These are phyloP conservation scores for Strongylocentrotus purpuratus DNA, from an alignment of 35 echinoderm and acorn worm species.

Conservation along the genomic window DNA sequence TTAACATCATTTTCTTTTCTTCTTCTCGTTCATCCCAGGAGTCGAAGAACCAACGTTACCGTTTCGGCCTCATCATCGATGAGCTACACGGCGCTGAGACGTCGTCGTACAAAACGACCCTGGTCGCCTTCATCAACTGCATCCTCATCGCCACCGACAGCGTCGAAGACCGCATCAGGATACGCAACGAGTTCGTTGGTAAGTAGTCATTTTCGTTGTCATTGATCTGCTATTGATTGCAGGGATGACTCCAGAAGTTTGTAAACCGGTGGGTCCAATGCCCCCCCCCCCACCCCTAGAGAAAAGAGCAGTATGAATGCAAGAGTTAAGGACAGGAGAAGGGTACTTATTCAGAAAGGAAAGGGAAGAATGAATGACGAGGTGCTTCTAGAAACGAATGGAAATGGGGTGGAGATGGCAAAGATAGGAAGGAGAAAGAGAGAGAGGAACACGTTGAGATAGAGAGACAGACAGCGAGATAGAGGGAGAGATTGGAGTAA, in stretches of 20 bases:
- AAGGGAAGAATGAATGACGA: not conserved
- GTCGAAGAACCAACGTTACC: constrained; percentile 68
- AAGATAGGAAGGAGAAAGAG: not conserved
- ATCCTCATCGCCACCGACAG: constrained; percentile 84
- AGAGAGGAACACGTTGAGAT: too few species aligned
- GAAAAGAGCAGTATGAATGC: too few species aligned
- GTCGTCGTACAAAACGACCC: constrained; percentile 74
- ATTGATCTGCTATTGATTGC: too few species aligned
- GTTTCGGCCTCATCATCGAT: constrained; percentile 88
- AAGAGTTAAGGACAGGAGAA: too few species aligned
- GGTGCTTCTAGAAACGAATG: not conserved
- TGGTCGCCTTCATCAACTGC: constrained; percentile 94
- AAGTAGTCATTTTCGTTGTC: constrained; percentile 22
- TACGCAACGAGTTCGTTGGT: constrained; percentile 94
- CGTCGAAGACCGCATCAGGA: constrained; percentile 71
- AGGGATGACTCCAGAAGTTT: too few species aligned
- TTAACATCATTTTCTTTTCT: not conserved
- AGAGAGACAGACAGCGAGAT: too few species aligned
- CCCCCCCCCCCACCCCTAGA: too few species aligned
- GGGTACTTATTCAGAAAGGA: too few species aligned
- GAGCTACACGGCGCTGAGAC: constrained; percentile 76
- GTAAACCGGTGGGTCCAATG: too few species aligned
- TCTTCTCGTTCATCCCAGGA: constrained; percentile 61
- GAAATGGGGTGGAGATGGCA: not conserved
- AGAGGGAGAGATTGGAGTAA: too few species aligned